Conservation (phyloP, 2,888 invertebrate genomes). For the Drosophila neotestacea region DNA sequence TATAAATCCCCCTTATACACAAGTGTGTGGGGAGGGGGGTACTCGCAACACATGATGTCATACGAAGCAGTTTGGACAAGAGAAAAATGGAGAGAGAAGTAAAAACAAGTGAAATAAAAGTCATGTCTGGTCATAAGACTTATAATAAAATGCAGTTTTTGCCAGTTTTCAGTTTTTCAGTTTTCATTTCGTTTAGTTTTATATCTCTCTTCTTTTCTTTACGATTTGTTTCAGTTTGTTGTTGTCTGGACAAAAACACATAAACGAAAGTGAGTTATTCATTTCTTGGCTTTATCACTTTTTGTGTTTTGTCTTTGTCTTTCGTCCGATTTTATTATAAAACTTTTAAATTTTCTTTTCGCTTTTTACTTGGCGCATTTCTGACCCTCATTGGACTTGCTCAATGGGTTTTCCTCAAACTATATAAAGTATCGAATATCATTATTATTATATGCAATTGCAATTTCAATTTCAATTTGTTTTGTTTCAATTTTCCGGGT, state of each 20-base stretch:
- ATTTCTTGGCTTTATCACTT: conserved; percentile 31
- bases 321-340: conserved; percentile 30
- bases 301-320: conserved; percentile 21
- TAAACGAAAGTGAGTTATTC: conserved; percentile 55
- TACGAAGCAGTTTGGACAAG: conserved; percentile 15
- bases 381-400: conserved; percentile 62
- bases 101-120: conserved; percentile 36
- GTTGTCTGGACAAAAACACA: conserved; percentile 18
- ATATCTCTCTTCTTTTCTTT: conserved; percentile 37
- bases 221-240: conserved; percentile 30
- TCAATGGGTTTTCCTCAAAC: conserved; percentile 44
- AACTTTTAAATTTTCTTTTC: conserved; percentile 27
- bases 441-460: conserved; percentile 9
- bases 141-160: conserved; percentile 52
- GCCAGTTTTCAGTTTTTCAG: conserved; percentile 36
- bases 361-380: conserved; percentile 46
- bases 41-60: conserved; percentile 50
- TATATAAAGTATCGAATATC: conserved; percentile 1
- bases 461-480: conserved; percentile 26
- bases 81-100: conserved; percentile 4
- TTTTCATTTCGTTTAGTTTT: conserved; percentile 36
- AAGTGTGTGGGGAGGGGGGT: conserved; percentile 7
- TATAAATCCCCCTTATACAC: conserved; percentile 11
- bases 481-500: conserved; percentile 46
- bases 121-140: conserved; percentile 24